These are phyloP conservation scores for Fragum sueziense DNA, from an alignment of 2,888 invertebrate species.

Conservation along the genomic window DNA sequence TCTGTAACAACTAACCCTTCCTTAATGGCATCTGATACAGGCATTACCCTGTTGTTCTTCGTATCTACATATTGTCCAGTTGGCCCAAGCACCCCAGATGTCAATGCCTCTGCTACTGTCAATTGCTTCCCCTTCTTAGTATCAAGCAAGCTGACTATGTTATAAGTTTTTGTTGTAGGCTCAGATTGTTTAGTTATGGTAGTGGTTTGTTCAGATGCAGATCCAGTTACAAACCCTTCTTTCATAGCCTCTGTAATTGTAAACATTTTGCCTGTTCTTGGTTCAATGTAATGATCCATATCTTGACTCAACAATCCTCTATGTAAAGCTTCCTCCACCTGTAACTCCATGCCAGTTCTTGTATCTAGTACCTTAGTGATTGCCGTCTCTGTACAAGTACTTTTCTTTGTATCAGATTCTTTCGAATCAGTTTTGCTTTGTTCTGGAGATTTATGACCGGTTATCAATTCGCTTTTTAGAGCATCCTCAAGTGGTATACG, in stretches of 20 bases:
- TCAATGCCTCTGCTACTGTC: conserved; percentile 92
- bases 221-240: conserved; percentile 90
- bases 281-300: conserved; percentile 91
- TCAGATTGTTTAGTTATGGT: conserved; percentile 67
- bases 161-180: conserved; percentile 69
- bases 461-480: conserved; percentile 69
- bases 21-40: conserved; percentile 93
- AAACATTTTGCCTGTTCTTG: conserved; percentile 88
- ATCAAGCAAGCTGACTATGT: conserved; percentile 86
- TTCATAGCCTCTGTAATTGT: conserved; percentile 92
- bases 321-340: conserved; percentile 91
- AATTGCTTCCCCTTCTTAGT: conserved; percentile 89
- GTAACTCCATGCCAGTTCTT: conserved; percentile 90
- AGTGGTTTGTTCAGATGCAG: conserved; percentile 86
- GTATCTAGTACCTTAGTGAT: conserved; percentile 88
- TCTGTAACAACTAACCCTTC: conserved; percentile 88
- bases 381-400: conserved; percentile 66
- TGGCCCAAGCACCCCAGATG: conserved; percentile 88
- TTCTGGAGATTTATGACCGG: conserved; percentile 57
- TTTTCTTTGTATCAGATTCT: conserved; percentile 55
- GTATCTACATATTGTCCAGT: conserved; percentile 92
- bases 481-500: conserved; percentile 92
- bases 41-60: conserved; percentile 90
- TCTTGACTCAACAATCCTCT: conserved; percentile 91
- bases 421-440: not conserved